Evolutionary conservation across 1,140 invertebrate genomes (phyloP), one percentile per base, ranked within the genome.

Genomic region (Drosophila parvula): DNA sequence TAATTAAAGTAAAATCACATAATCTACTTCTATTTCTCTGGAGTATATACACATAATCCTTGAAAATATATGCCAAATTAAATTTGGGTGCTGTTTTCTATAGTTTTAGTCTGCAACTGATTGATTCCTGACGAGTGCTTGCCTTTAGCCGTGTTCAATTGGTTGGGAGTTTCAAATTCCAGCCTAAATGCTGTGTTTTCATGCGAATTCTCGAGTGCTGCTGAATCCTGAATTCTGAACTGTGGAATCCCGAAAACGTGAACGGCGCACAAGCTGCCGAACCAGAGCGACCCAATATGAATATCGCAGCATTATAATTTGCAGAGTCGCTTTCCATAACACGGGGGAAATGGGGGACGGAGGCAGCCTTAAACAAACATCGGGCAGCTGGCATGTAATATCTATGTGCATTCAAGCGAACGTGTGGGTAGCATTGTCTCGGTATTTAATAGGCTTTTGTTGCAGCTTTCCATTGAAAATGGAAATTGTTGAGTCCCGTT

Each of bases 391-490:
- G 55, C 45, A 70, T 78, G 74, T 64, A 53, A 81, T 48, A 58
- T 79, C 53, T 81, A 36, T 65, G 57, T 59, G 55, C 30, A 38
- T 70, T 58, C 56, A 58, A 57, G 56, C 55, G 44, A 36, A 71
- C 36, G 56, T 69, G 55, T 80, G 74, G 53, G 57, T 61, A 50
- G 65, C 59, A 79, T 83, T 83, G 81, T 83, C 77, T 79, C 78
- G 80, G 64, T 61, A 83, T 83, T 83, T 83, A 83, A 83, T 83
- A 77, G 76, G 76, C 81, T 83, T 83, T 83, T 83, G 81, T 79
- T 83, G 77, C 81, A 84, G 83, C 68, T 65, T 78, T 70, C 79
- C 56, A 64, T 61, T 64, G 28, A 43, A 55, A 80, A 80, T 70
- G 60, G 71, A 84, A 73, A 80, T 78, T 74, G 77, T 70, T 79